Evolutionary conservation across 2,797 vertebrate species (phyloP), one percentile per base, ranked within the genome.

Genomic region (Lepidocolaptes lacrymiger): DNA sequence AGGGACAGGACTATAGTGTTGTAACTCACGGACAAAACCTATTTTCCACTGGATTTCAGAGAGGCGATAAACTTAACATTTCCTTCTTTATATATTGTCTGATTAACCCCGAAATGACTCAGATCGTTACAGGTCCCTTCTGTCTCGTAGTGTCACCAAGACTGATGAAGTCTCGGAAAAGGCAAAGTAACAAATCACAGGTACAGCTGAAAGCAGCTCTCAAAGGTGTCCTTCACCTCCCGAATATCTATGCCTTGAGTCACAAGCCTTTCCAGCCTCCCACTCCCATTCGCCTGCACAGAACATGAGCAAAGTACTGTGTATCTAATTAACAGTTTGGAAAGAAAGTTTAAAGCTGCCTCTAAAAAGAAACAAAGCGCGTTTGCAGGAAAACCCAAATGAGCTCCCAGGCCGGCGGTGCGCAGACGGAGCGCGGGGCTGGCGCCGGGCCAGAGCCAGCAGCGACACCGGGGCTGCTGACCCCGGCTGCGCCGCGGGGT

Each of bases 331-430:
- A 92, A 44, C 77, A 88, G 48, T 91, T 91, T 3, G 76, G 67
- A 78, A 85, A 96, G 82, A 96, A 96, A 97, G 80, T 97, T 95
- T 96, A 61, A 72, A 73, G 64, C 91, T 14, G 55, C 41, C 85
- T 72, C 61, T 6, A 44, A 26, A 4, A 44, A 37, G 41, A 64
- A 28, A 27, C 64, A 34, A 84, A 74, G 37, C 16, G 27, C 61
- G 10, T 37, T 30, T 12, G 46, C 74, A 27, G 62, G 34, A 87
- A 59, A 74, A n/a, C 58, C 37, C 76, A 10, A n/a, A 6, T 0
- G 26, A 64, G 74, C 32, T 49, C 44, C 43, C 19, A 14, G 83
- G 48, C 32, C 49, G 72, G 37, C 28, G 27, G 20, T 1, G 52
- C 10, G 43, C 34, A 26, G 59, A 58, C 36, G 62, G 67, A 75